Evolutionary conservation across 2,113 vertebrate genomes (phyloP).

Genomic region (Zosterops lateralis): DNA sequence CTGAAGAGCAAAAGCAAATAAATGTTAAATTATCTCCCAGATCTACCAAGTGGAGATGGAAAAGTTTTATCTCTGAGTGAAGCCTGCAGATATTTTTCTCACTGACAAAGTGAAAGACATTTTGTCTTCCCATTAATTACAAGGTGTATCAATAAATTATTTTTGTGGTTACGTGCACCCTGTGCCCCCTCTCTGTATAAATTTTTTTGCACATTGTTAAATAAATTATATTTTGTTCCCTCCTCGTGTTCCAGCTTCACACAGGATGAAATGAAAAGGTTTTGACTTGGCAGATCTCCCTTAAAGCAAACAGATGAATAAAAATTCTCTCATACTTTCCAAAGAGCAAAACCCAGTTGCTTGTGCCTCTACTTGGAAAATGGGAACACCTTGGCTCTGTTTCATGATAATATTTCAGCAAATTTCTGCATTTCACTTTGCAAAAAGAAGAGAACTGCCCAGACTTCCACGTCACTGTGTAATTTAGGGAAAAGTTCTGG

Average conservation of each 20-base stretch:
- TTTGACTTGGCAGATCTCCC: slow-evolving; percentile 54
- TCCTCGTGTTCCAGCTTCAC: background rate
- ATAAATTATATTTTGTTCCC: background rate
- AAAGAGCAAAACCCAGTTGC: slow-evolving; percentile 25
- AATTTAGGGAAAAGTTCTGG: slow-evolving; percentile 23
- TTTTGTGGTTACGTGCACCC: background rate
- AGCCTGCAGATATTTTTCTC: background rate
- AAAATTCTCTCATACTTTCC: slow-evolving; percentile 64
- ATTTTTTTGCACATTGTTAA: slow-evolving; percentile 8
- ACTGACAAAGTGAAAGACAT: background rate
- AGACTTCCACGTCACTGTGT: background rate
- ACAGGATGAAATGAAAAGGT: background rate
- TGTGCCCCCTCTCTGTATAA: background rate
- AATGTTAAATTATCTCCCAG: background rate
- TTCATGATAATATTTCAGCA: slow-evolving; percentile 39
- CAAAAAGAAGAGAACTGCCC: slow-evolving; percentile 8
- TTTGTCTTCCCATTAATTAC: background rate
- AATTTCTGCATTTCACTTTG: slow-evolving; percentile 14
- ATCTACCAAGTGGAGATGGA: background rate
- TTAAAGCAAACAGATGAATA: slow-evolving; percentile 72
- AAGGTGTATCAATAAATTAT: background rate
- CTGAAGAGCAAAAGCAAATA: background rate
- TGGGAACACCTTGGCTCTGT: slow-evolving; percentile 29
- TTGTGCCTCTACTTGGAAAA: slow-evolving; percentile 19
- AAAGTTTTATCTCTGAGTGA: background rate